Base-by-base conservation (phyloP, 2,888 invertebrate genomes). In the Yponomeuta malinellus region DNA sequence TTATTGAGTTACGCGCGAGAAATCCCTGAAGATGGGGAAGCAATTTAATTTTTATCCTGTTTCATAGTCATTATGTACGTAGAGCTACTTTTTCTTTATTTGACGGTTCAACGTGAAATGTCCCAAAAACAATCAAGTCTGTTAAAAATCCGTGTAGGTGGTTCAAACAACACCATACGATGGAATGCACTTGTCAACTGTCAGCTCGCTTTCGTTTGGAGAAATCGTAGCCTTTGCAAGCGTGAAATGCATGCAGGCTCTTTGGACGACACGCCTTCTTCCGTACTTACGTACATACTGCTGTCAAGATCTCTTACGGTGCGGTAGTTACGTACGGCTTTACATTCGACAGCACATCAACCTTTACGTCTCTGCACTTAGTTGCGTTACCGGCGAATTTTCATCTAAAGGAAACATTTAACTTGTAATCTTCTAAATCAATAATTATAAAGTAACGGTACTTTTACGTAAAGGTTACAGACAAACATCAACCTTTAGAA, bases 181-280 rank as follows among this genome's bases (percentile, higher is more conserved):
- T 66, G 66, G 37, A 66, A 66, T 66, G 66, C 37, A 66, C 66
- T 37, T n/a, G 67, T 67, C 67, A 37, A 12, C 10, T 12, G 65
- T 65, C 65, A 29, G 65, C 31, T 67, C 33, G 76, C 75, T 76
- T 75, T 76, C 76, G 76, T 76, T 75, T 73, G 75, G 78, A 75
- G 78, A 81, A 81, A 81, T 78, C 78, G 77, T 77, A 75, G 76
- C 74, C 74, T 75, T 71, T 71, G 78, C 76, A 78, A 79, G 78
- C 79, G 78, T 73, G 75, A 69, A 67, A 43, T 65, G 65, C 65
- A 59, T 23, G 65, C 31, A 10, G 12, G 33, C 33, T 33, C 33
- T 65, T 23, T 31, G 33, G 65, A 31, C 29, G 65, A 65, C 33
- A 65, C 65, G 29, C 33, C 33, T 65, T 65, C 65, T 59, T 59